phyloP scores from a whole-genome alignment of 1,140 invertebrate species.

The Polypedilum pembai region DNA sequence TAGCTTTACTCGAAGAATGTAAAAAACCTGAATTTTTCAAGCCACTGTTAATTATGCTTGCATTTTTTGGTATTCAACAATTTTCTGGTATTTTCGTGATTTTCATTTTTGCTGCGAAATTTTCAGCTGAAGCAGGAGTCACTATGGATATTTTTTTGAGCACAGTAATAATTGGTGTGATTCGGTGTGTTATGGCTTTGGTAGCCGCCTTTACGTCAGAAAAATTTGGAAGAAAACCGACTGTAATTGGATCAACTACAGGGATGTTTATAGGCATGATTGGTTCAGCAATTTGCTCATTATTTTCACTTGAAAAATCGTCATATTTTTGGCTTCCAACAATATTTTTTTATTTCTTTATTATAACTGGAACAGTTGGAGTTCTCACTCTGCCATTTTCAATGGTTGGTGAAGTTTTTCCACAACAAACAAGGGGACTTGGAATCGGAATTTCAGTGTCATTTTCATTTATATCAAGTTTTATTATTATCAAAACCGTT shows the following conservation, averaged over 20 bases:
- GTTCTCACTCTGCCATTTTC: conserved; percentile 64
- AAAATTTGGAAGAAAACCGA: conserved; percentile 49
- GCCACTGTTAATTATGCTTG: conserved; percentile 56
- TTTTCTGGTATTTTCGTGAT: conserved; percentile 67
- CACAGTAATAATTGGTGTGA: conserved; percentile 50
- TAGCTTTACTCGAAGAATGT: conserved; percentile 37
- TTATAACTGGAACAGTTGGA: conserved; percentile 54
- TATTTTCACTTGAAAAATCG: conserved; percentile 33
- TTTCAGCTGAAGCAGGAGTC: conserved; percentile 52
- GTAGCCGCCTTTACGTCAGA: conserved; percentile 48
- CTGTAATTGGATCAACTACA: conserved; percentile 51
- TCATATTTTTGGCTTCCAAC: conserved; percentile 43
- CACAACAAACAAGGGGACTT: conserved; percentile 55
- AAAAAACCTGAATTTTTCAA: conserved; percentile 48
- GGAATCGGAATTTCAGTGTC: conserved; percentile 58
- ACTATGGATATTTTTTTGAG: conserved; percentile 51
- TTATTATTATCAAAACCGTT: conserved; percentile 66
- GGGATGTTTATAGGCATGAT: conserved; percentile 56
- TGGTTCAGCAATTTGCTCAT: conserved; percentile 41
- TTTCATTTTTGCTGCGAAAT: conserved; percentile 64
- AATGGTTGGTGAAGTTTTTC: conserved; percentile 67
- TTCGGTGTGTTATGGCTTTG: conserved; percentile 48
- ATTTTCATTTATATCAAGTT: conserved; percentile 61
- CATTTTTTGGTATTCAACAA: conserved; percentile 69
- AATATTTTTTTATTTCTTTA: conserved; percentile 50